Base-by-base conservation (phyloP, 2,797 vertebrate species). In the Acrossocheilus fasciatus region DNA sequence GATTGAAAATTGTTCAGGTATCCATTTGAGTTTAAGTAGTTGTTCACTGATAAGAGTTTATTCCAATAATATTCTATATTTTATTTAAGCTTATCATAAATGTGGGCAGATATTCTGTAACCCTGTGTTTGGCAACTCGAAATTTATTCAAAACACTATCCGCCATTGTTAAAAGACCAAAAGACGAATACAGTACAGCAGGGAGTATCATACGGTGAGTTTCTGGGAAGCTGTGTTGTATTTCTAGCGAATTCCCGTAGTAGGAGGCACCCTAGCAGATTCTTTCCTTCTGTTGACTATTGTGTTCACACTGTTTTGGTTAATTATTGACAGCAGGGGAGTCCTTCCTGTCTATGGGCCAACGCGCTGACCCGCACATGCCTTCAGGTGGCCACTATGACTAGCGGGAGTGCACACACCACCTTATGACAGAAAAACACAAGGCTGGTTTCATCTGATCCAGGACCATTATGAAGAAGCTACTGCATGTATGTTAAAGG, bases 261-360 rank as follows among this genome's bases (percentile, higher is more conserved):
- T 8, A 68, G 30, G 18, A 84, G 45, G 14, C 26, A 62, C 62
- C 3, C 72, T 68, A 34, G 50, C 57, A 36, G n/a, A n/a, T 52
- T 78, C 23, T 50, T 73, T 74, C 23, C 20, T 23, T 62, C 50
- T 62, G 66, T 69, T 76, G 41, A 6, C 36, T 54, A 20, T 20
- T 57, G 50, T 75, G 34, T 89, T 87, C 87, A 86, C 85, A 89
- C 88, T 89, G 87, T 86, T 92, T 84, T 89, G 91, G 91, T 94
- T 93, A 92, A 94, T 94, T 90, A 93, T 87, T 92, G 87, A 85
- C 85, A 79, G 85, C 47, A 81, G 47, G 84, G 79, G 52, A 79
- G 77, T 43, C 30, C 18, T 30, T 78, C 15, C 45, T 54, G 66
- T 23, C 54, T 86, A n/a, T 2, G 14, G 73, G 83, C 45, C 62